Percentiles rank a stretch among this genome's conserved stretches.
Evolutionary conservation across 2,797 vertebrate genomes (phyloP).

Genomic region (Darevskia nairensis): DNA sequence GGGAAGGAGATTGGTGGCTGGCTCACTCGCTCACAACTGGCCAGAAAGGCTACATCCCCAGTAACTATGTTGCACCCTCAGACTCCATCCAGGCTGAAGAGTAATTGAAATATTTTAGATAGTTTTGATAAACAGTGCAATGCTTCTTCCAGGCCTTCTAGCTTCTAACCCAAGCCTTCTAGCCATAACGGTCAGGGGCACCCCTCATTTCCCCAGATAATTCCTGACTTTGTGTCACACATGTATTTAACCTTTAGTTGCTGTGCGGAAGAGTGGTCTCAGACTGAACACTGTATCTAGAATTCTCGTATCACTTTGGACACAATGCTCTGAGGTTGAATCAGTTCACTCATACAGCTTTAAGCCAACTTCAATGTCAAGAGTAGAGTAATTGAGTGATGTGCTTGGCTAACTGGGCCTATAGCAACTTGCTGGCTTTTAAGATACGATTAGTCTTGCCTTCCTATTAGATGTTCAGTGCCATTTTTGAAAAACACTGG

Average conservation of each 20-base stretch:
- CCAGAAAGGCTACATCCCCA: constrained; percentile 98
- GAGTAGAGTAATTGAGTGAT: background rate
- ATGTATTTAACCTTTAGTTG: background rate
- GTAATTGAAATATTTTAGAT: constrained; percentile 82
- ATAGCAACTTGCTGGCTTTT: background rate
- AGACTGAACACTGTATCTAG: background rate
- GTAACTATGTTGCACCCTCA: constrained; percentile 98
- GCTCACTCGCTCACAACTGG: constrained; percentile 94
- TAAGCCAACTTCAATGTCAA: background rate
- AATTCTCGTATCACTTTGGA: background rate
- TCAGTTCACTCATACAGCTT: background rate
- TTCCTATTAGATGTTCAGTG: too few relatives aligned
- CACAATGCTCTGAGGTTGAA: background rate
- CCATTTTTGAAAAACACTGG: background rate
- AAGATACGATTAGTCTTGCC: background rate
- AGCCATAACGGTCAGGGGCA: background rate
- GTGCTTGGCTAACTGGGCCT: background rate
- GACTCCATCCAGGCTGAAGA: constrained; percentile 99
- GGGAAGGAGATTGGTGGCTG: constrained; percentile 99
- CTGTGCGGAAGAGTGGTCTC: background rate
- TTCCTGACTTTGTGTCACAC: background rate
- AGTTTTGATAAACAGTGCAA: constrained; percentile 14
- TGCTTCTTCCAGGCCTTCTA: background rate
- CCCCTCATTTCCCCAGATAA: background rate
- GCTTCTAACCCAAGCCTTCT: background rate